Evolutionary conservation across 2,888 invertebrate genomes (phyloP), one percentile per base, ranked within the genome.

Genomic region (Conomelus anceps): DNA sequence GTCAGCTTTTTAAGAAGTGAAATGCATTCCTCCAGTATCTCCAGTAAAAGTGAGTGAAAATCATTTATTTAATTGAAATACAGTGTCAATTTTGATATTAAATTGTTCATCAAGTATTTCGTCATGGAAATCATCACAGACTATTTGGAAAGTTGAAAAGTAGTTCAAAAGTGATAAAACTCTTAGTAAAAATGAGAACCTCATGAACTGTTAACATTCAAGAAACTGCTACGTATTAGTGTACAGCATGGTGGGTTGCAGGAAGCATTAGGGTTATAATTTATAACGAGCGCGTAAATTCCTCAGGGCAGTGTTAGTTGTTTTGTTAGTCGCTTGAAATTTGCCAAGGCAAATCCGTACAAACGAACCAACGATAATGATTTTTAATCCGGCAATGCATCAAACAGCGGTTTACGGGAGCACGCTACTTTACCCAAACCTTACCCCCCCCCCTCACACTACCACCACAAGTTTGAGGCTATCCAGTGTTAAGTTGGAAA

Each of bases 331-430:
- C 63, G 63, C 63, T 63, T 63, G 63, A 63, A 63, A 63, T 63
- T n/a, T 63, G n/a, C n/a, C 86, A 86, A 86, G 24, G 86, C 86
- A 86, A 86, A 86, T 86, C 86, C 86, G n/a, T 24, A 29, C 86
- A 86, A 86, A 86, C 86, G 86, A 86, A 86, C 3, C 86, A 22
- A 29, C 86, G 86, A 86, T 86, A 86, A 86, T 86, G 86, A 86
- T 86, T 86, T 86, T 86, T 86, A 86, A 86, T 86, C 86, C 86
- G 29, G 86, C 86, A 26, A 86, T 86, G 29, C 86, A 86, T 86
- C 86, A 86, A 86, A 86, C 24, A 24, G 86, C 86, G 86, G 86
- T 86, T 86, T 26, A 86, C n/a, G n/a, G 86, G 29, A 86, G 86
- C 86, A 86, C 86, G 86, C 85, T 85, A 85, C 85, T 23, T 29